Evolutionary conservation across 2,888 invertebrate genomes (phyloP).

Genomic region (Epistrophe grossulariae): DNA sequence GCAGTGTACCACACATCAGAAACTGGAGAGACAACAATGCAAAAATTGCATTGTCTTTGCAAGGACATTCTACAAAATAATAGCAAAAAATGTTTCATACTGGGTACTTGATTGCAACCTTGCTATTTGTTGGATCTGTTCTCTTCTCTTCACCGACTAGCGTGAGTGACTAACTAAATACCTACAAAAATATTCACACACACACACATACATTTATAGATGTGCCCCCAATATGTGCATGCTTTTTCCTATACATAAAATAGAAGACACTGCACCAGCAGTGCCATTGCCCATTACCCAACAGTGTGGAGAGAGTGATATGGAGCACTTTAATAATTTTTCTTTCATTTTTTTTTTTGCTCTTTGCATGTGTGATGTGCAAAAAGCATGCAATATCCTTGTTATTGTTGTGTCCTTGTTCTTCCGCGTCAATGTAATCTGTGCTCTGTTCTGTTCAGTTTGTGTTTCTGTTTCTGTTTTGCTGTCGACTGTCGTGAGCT

Average conservation of each 20-base stretch:
- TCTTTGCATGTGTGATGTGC: slow-evolving; percentile 72
- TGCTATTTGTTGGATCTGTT: slow-evolving; percentile 74
- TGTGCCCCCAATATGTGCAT: slow-evolving; percentile 29
- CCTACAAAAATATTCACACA: slow-evolving; percentile 7
- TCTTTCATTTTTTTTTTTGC: not conserved
- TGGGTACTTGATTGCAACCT: slow-evolving; percentile 78
- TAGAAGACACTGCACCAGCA: slow-evolving; percentile 57
- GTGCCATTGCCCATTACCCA: slow-evolving; percentile 36
- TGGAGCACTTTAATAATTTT: slow-evolving; percentile 21
- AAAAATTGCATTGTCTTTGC: slow-evolving; percentile 80
- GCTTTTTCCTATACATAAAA: slow-evolving; percentile 51
- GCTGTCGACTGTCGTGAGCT: not conserved
- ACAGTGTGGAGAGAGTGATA: slow-evolving; percentile 15
- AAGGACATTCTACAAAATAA: slow-evolving; percentile 80
- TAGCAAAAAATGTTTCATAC: slow-evolving; percentile 78
- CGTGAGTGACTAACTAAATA: slow-evolving; percentile 73
- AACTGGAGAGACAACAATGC: slow-evolving; percentile 78
- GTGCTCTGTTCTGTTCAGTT: slow-evolving; percentile 32
- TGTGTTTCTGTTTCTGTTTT: not conserved
- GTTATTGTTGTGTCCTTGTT: slow-evolving; percentile 72
- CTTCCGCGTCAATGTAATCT: slow-evolving; percentile 67
- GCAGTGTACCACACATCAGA: slow-evolving; percentile 27
- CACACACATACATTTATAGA: slow-evolving; percentile 8
- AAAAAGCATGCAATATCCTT: slow-evolving; percentile 74
- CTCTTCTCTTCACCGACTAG: slow-evolving; percentile 74